phyloP scores from a whole-genome alignment of 2,113 vertebrate species.

The Indicator indicator region DNA sequence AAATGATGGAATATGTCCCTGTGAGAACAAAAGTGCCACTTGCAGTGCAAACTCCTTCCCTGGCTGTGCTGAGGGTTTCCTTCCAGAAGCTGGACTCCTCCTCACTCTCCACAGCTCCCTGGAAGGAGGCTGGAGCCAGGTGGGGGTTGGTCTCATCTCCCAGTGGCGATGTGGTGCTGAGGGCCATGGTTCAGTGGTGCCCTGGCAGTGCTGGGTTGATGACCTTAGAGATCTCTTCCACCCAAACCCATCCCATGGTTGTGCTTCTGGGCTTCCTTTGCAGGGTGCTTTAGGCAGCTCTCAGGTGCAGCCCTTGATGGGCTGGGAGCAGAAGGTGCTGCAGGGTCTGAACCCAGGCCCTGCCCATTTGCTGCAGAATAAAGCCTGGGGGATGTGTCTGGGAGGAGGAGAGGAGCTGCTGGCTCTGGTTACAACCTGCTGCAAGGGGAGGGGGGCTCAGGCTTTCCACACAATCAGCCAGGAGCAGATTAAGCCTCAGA shows the following conservation, averaged over 20 bases:
- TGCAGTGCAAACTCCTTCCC: background rate
- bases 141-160: background rate
- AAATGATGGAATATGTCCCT: background rate
- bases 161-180: background rate
- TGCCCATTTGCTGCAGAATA: background rate
- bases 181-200: too few relatives aligned
- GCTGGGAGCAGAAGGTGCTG: background rate
- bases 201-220: too few relatives aligned
- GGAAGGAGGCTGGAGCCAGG: background rate
- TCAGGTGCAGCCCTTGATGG: background rate
- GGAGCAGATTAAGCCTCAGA: background rate
- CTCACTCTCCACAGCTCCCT: background rate
- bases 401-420: background rate
- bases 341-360: background rate
- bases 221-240: too few relatives aligned
- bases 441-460: background rate
- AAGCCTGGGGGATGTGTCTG: background rate
- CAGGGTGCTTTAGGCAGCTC: too few relatives aligned
- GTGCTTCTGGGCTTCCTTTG: too few relatives aligned
- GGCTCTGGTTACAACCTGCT: background rate
- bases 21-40: slow-evolving; percentile 55
- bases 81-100: background rate
- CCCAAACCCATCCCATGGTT: too few relatives aligned
- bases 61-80: background rate
- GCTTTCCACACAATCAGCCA: slow-evolving; percentile 6